Evolutionary conservation across 2,888 invertebrate species (phyloP), one percentile per base, ranked within the genome.

Genomic region (Tromatobia lineatoria): DNA sequence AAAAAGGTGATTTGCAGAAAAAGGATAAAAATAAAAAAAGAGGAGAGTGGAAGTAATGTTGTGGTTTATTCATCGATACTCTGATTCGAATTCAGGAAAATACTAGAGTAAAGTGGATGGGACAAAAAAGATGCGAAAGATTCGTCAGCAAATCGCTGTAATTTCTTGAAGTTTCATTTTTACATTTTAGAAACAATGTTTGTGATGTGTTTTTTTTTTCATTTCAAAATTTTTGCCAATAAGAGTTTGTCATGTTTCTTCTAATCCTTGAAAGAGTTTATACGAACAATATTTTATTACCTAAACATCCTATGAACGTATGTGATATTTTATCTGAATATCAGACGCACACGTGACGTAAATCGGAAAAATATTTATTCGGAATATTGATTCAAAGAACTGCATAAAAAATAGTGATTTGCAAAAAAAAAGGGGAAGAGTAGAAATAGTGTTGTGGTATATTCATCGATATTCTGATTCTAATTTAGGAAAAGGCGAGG

Each of bases 31-130:
- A 23, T 20, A 61, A 20, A 18, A 1, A 25, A 18, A 3, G 0
- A 1, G 20, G 13, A 0, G 38, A 50, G n/a, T 6, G 13, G n/a
- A 50, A 50, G 6, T 13, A 3, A 4, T 13, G 54, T 57, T 69
- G 45, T 69, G 61, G 38, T 66, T 75, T 66, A 42, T 79, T 76
- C 45, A 83, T 79, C 74, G 64, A 83, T 66, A 38, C 20, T 69
- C 18, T 38, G 20, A 64, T 64, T 69, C 47, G 38, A 20, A 47
- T 67, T 77, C 67, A 54, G 20, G n/a, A 18, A 80, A 76, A 73
- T 38, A 47, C 52, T 45, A 54, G 29, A 47, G 50, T 59, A 25
- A 34, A 57, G 45, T 29, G 50, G 42, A 69, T 47, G 18, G 61
- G 74, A 42, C 34, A 67, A 25, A 54, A 38, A 50, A 52, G 50